phyloP scores from a whole-genome alignment of 1,140 invertebrate species.

The Akabosia matsudoensis region DNA sequence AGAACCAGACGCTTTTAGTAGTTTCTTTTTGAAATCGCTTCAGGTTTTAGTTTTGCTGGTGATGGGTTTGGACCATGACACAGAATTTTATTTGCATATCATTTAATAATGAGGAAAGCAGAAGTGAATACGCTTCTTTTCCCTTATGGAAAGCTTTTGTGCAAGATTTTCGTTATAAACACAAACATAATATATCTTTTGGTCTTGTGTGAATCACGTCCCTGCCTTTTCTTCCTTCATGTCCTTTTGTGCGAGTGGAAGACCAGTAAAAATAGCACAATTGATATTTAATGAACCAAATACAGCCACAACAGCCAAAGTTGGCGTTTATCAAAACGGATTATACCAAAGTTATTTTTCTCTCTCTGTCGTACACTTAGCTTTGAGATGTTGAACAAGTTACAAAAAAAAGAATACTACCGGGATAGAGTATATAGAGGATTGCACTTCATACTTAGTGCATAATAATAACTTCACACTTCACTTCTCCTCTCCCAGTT shows the following conservation, averaged over 20 bases:
- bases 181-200: no score
- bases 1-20: no score
- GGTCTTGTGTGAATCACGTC: neutral
- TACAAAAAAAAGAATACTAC: no score
- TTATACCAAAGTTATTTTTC: neutral
- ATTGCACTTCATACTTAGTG: no score
- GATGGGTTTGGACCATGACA: constrained; percentile 7
- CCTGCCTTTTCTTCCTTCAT: neutral
- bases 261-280: constrained; percentile 18
- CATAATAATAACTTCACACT: no score
- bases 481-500: no score
- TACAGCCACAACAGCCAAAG: neutral
- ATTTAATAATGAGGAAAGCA: constrained; percentile 4
- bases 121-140: no score
- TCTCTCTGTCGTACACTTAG: neutral
- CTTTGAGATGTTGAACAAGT: neutral
- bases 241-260: neutral
- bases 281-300: constrained; percentile 19
- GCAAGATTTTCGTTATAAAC: no score
- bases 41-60: no score
- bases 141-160: no score
- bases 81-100: constrained; percentile 20
- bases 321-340: neutral
- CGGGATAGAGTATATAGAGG: no score
- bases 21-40: no score